A percentile compares a stretch with the other conserved stretches of the same genome.
Evolutionary conservation across 2,113 vertebrate species (phyloP).

Genomic region (Sterna hirundo): DNA sequence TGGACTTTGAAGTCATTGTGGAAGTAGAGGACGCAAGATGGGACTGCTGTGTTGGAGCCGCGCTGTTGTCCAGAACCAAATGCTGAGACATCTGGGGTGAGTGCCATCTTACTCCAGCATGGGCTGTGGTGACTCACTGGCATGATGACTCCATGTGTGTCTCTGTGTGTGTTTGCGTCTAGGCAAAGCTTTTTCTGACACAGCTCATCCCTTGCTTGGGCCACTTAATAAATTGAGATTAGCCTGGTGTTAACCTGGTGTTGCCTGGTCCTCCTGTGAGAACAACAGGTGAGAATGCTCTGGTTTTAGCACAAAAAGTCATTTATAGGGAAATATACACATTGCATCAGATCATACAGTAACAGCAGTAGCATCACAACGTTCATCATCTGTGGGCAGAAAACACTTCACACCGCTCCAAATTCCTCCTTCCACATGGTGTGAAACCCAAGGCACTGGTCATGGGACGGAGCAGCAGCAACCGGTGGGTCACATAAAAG

Average conservation of each 20-base stretch:
- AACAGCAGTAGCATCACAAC: neutral
- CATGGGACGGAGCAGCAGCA: neutral
- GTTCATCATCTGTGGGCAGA: neutral
- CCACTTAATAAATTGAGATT: neutral
- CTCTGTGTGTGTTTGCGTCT: neutral
- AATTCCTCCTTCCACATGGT: neutral
- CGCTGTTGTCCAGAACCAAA: neutral
- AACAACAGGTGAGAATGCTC: neutral
- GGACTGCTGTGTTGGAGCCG: neutral
- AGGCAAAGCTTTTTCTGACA: neutral
- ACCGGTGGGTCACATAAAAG: neutral
- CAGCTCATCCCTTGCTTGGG: neutral
- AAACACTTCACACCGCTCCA: neutral
- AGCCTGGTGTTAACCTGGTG: neutral
- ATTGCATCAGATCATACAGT: neutral
- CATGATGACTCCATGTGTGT: neutral
- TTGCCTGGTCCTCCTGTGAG: neutral
- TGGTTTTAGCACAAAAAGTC: neutral
- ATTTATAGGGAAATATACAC: neutral
- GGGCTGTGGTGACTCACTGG: neutral
- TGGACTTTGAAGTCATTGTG: neutral
- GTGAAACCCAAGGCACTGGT: neutral
- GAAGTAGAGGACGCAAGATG: neutral
- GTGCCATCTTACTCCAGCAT: neutral
- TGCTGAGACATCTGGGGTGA: accelerated